Evolutionary conservation across 2,888 invertebrate species (phyloP).

Genomic region (Acrocera orbiculus): DNA sequence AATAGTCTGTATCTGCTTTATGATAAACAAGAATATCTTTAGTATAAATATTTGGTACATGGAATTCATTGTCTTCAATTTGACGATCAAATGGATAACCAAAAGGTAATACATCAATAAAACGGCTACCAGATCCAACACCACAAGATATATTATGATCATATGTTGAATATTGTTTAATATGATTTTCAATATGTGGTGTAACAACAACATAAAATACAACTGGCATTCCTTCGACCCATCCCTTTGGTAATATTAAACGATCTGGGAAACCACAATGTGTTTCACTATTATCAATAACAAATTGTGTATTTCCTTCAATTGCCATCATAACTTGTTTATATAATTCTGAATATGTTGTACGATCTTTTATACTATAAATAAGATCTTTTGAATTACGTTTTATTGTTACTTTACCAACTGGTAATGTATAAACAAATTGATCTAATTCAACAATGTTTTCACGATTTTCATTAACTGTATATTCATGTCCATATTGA

Average conservation of each 20-base stretch:
- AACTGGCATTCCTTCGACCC: constrained; percentile 41
- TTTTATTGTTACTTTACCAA: constrained; percentile 32
- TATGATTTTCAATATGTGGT: constrained; percentile 32
- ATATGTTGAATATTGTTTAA: constrained; percentile 30
- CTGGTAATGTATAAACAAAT: constrained; percentile 39
- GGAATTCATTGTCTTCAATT: constrained; percentile 36
- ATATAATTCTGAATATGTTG: constrained; percentile 29
- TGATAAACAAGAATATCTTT: constrained; percentile 40
- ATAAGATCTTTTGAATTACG: constrained; percentile 22
- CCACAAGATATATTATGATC: constrained; percentile 33
- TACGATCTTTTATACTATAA: constrained; percentile 39
- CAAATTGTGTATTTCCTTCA: constrained; percentile 30
- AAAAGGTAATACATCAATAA: constrained; percentile 40
- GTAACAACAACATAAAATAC: constrained; percentile 41
- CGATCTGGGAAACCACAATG: constrained; percentile 44
- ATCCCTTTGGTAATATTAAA: constrained; percentile 45
- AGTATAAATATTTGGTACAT: constrained; percentile 41
- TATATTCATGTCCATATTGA: constrained; percentile 30
- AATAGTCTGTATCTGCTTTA: no score
- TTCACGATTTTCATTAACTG: constrained; percentile 39
- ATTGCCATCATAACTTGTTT: constrained; percentile 33
- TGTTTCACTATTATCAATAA: constrained; percentile 31
- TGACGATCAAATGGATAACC: constrained; percentile 57
- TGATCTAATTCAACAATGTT: constrained; percentile 48
- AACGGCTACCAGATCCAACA: constrained; percentile 33